phyloP scores from a whole-genome alignment of 2,797 vertebrate genomes.

The Bradypus variegatus region DNA sequence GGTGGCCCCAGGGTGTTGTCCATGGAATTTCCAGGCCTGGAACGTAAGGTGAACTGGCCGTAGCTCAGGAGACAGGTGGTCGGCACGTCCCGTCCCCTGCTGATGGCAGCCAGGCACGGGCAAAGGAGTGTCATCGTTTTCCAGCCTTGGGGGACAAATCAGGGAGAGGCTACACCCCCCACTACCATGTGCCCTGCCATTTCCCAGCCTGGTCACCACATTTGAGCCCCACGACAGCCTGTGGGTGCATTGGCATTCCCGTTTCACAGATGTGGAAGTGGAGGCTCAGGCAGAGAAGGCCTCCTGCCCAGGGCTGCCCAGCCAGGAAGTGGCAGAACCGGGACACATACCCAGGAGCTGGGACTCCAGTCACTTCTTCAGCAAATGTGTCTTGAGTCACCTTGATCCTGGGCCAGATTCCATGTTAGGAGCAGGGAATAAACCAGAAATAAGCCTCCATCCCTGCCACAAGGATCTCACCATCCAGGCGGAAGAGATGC shows the following conservation, averaged over 20 bases:
- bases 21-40: no score
- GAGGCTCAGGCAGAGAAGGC: not conserved
- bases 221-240: not conserved
- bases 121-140: no score
- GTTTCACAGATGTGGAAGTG: accelerated
- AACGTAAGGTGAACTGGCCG: no score
- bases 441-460: no score
- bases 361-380: not conserved
- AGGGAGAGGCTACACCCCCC: not conserved
- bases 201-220: no score
- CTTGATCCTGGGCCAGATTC: not conserved
- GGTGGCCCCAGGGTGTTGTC: no score
- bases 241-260: accelerated
- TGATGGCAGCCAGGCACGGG: no score
- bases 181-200: accelerated
- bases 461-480: accelerated
- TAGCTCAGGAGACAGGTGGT: no score
- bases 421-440: not conserved
- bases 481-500: no score
- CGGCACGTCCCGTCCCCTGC: no score
- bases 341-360: not conserved
- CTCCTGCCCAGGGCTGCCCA: not conserved
- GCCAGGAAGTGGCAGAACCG: not conserved
- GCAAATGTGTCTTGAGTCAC: not conserved
- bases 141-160: not conserved